phyloP scores from a whole-genome alignment of 1,140 invertebrate genomes.

The Ruditapes philippinarum region DNA sequence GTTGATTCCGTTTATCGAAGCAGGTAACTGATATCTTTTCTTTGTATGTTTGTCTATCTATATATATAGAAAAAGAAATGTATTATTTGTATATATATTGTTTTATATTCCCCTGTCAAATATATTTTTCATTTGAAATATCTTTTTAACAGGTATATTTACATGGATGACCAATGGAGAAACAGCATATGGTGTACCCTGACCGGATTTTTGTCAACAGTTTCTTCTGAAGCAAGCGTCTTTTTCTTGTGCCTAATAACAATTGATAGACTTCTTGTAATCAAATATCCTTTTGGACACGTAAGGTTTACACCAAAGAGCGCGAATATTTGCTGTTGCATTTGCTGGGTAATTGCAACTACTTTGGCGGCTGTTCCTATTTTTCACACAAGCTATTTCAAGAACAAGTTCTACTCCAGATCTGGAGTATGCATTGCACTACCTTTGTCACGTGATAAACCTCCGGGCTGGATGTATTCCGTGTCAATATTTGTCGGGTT shows the following conservation, averaged over 20 bases:
- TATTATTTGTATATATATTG: background rate
- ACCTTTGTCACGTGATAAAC: conserved; percentile 30
- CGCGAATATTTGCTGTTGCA: background rate
- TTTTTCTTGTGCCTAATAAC: conserved; percentile 62
- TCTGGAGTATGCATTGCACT: conserved; percentile 59
- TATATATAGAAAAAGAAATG: background rate
- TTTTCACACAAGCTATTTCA: conserved; percentile 32
- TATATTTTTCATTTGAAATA: background rate
- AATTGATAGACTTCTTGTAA: too few relatives aligned
- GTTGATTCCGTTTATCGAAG: conserved; percentile 76
- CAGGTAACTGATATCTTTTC: conserved; percentile 47
- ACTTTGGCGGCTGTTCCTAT: conserved; percentile 62
- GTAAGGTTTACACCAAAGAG: conserved; percentile 5
- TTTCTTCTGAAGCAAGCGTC: conserved; percentile 74
- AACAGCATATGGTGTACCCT: conserved; percentile 70
- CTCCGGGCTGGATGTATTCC: conserved; percentile 62
- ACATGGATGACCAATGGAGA: conserved; percentile 72
- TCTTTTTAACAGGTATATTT: background rate
- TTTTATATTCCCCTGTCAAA: background rate
- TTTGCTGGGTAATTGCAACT: conserved; percentile 62
- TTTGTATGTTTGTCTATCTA: too few relatives aligned
- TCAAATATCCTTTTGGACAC: conserved; percentile 70
- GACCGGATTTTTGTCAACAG: conserved; percentile 76
- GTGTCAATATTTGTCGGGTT: conserved; percentile 54
- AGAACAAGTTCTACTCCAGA: conserved; percentile 61